These are phyloP conservation scores for Neodiprion virginianus DNA, from an alignment of 1,140 invertebrate genomes.

Conservation along the genomic window DNA sequence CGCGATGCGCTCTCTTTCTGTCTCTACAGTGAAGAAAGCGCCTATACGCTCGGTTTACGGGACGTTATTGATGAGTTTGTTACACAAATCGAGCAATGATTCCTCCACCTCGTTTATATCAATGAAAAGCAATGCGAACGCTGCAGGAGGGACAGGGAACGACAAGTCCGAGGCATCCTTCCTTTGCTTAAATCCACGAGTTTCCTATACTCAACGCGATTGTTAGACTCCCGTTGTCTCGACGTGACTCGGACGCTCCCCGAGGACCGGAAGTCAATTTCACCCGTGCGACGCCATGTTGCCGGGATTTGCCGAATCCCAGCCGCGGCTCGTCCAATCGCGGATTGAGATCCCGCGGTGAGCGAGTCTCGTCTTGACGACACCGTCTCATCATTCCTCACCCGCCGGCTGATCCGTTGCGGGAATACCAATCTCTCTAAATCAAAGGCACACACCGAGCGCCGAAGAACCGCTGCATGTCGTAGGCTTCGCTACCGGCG, in stretches of 20 bases:
- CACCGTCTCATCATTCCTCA: conserved; percentile 13
- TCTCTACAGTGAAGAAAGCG: neutral
- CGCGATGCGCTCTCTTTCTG: neutral
- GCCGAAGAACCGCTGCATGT: neutral
- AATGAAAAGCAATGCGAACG: neutral
- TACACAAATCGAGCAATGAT: conserved; percentile 1
- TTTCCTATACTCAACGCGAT: neutral
- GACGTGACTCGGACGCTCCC: neutral
- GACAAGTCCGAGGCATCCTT: neutral
- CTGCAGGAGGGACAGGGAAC: neutral
- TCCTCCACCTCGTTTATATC: conserved; percentile 4
- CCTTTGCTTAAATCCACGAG: neutral
- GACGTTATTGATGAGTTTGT: neutral
- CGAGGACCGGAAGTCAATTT: conserved; percentile 12
- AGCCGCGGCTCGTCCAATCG: neutral
- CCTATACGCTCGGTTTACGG: neutral
- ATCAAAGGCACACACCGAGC: neutral
- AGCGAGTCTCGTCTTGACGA: conserved; percentile 2
- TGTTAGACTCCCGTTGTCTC: neutral
- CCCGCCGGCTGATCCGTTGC: conserved; percentile 1
- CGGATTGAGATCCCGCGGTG: neutral
- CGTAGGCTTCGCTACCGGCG: neutral
- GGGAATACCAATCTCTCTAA: conserved; percentile 13
- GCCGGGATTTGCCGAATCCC: conserved; percentile 8
- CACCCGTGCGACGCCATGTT: neutral